Evolutionary conservation across 2,888 invertebrate species (phyloP), one percentile per base, ranked within the genome.

Genomic region (Iphiclides podalirius): DNA sequence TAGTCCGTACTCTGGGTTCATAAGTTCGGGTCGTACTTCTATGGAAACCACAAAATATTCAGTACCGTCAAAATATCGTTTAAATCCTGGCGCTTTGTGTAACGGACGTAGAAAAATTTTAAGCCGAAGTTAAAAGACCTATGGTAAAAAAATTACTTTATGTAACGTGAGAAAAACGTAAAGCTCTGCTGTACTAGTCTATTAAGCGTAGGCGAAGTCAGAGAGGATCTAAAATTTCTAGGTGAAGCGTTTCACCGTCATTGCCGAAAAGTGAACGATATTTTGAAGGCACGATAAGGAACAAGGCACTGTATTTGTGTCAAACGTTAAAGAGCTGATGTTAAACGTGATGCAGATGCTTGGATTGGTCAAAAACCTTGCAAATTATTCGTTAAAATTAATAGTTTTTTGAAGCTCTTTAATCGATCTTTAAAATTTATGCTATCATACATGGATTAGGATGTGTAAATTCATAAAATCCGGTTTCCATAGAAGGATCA

Each of bases 121-220:
- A 45, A 49, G 48, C 43, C 37, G 36, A 49, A 39, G 12, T 34
- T 23, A 31, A 42, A 26, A 43, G 33, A 38, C 34, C 1, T 38
- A 23, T 28, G 11, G 11, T 23, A 20, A 6, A 9, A 48, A 48
- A 33, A 37, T 33, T 37, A 42, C 15, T 43, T 42, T 34, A 43
- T 34, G 37, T 31, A 43, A 42, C 12, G 43, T 49, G 48, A 43
- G n/a, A 46, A 43, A 42, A 47, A 47, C 16, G 23, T 31, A 49
- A 50, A 50, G 50, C 50, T 35, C 33, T 40, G 50, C 50, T 36
- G 49, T 33, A 34, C 44, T 44, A 50, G 20, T 40, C 50, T 50
- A 50, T 50, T 8, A 50, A 50, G 50, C 50, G 34, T 13, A 50
- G 44, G 50, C 50, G 28, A 35, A 50, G 34, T 44, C 17, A 31